Conservation (phyloP, 2,113 vertebrate species). For the Gymnogyps californianus region DNA sequence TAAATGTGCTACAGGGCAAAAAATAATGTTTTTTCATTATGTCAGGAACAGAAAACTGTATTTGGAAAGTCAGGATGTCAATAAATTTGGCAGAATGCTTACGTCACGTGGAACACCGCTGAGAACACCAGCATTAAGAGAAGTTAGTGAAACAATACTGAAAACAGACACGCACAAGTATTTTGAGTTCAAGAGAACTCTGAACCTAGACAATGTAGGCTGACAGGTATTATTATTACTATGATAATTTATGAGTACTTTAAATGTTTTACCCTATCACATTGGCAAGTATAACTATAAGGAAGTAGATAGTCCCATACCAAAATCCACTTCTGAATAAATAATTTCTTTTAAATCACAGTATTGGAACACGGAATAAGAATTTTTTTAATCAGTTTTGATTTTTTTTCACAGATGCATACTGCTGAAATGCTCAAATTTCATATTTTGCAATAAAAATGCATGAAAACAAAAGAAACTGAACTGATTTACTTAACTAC, state of each 20-base stretch:
- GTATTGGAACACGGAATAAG: not conserved
- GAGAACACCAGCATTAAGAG: not conserved
- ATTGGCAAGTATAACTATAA: not conserved
- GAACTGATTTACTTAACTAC: not conserved
- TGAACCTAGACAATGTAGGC: not conserved
- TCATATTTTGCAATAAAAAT: not conserved
- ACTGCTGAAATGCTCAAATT: not conserved
- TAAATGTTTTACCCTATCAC: not conserved
- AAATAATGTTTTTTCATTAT: not conserved
- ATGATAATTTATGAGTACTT: not conserved
- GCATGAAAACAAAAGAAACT: not conserved
- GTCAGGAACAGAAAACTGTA: not conserved
- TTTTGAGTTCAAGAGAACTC: not conserved
- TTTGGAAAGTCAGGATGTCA: not conserved
- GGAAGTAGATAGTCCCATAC: not conserved
- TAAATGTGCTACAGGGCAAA: not conserved
- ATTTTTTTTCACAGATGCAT: not conserved
- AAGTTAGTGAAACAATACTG: not conserved
- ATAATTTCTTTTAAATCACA: not conserved
- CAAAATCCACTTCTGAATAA: not conserved
- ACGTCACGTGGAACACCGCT: accelerated
- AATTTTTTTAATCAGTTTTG: not conserved
- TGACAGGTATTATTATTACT: not conserved
- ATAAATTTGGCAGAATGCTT: not conserved
- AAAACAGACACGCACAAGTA: not conserved